Evolutionary conservation across 2,113 vertebrate genomes (phyloP), one percentile per base, ranked within the genome.

Genomic region (Opisthocomus hoazin): DNA sequence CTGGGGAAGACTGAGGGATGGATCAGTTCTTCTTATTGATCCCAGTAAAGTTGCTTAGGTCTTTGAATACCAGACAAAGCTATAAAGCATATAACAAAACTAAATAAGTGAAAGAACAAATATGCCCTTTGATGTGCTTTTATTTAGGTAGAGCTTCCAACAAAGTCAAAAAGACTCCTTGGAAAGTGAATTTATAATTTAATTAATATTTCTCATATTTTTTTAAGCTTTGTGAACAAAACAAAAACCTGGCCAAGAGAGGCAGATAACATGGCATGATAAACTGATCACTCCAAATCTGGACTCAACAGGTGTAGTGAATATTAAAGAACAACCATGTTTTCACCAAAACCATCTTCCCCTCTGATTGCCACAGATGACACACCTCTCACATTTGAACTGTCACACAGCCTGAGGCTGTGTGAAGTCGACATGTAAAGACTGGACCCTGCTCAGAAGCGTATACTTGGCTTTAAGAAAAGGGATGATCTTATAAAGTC

Each of bases 11-110:
- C 0, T 58, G 9, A 57, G 3, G 41, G 21, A 85, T 74, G 36
- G 46, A 90, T 84, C 90, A 63, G 43, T 66, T 32, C 29, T 77
- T 89, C 79, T 69, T 80, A 93, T 88, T 86, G 96, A 96, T 92
- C 56, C 16, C 36, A 70, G 70, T 73, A 45, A 95, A 82, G 50
- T 64, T 93, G 27, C 74, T 76, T 84, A 79, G 32, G 45, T 85
- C 53, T 85, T 46, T 70, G 46, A 83, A 83, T 61, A 85, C 3
- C 70, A 90, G 45, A 75, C 26, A 88, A 90, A 90, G 39, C 37
- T 58, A 77, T 43, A 93, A 94, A 96, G 74, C 32, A 57, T 53
- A 37, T 30, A 58, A 57, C 6, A n/a, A 76, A 84, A 68, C 22
- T 30, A 87, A 84, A 73, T 17, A 18, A 91, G 76, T 9, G 60